Evolutionary conservation across 2,888 invertebrate species (phyloP).

Genomic region (Scaptomyza caliginosa): DNA sequence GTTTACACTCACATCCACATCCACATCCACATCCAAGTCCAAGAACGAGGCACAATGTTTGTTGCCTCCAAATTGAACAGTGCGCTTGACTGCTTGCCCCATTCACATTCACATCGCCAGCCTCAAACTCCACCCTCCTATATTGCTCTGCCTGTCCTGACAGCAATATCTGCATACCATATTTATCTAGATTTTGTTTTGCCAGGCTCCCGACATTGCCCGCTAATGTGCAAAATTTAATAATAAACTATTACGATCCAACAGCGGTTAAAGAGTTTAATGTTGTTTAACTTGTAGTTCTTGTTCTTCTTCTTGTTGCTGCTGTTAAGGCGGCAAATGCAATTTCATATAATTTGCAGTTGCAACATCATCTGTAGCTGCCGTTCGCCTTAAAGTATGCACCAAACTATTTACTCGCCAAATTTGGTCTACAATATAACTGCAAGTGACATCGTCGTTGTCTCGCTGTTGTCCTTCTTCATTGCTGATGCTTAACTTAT

Average conservation of each 20-base stretch:
- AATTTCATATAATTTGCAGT: slow-evolving; percentile 48
- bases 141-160: neutral
- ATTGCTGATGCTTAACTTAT: slow-evolving; percentile 29
- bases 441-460: slow-evolving; percentile 56
- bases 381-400: slow-evolving; percentile 53
- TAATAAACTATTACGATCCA: slow-evolving; percentile 72
- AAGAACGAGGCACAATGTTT: slow-evolving; percentile 50
- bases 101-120: neutral
- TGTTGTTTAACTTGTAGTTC: slow-evolving; percentile 34
- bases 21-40: slow-evolving; percentile 9
- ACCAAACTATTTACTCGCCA: slow-evolving; percentile 52
- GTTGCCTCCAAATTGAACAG: slow-evolving; percentile 72
- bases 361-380: slow-evolving; percentile 20
- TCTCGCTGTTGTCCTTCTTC: slow-evolving; percentile 37
- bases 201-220: slow-evolving; percentile 39
- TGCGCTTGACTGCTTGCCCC: slow-evolving; percentile 63
- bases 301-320: slow-evolving; percentile 1
- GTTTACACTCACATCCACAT: slow-evolving; percentile 4
- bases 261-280: slow-evolving; percentile 70
- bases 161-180: slow-evolving; percentile 55
- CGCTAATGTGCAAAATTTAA: slow-evolving; percentile 77
- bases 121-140: neutral
- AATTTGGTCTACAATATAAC: slow-evolving; percentile 55
- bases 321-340: slow-evolving; percentile 40
- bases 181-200: slow-evolving; percentile 78